Base-by-base conservation (phyloP, 2,888 invertebrate species). In the Stramonita haemastoma region DNA sequence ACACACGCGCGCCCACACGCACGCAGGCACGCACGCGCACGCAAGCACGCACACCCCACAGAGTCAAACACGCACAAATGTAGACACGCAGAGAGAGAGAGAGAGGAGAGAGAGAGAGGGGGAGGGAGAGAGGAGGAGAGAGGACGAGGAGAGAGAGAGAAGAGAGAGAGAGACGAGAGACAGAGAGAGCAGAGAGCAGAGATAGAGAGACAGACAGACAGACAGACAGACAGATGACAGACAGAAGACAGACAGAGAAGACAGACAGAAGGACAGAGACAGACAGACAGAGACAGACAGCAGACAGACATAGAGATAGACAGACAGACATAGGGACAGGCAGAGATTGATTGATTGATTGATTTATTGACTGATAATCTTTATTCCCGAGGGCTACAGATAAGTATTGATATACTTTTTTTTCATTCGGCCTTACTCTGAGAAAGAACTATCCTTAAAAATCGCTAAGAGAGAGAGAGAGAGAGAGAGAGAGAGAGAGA, bases 41-140 rank as follows among this genome's bases (percentile, higher is more conserved):
- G 13, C 26, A 66, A 1, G 13, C 66, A 66, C 66, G 13, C 26
- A 66, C 66, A 66, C 19, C 66, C 2, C 66, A 66, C 66, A 66
- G 17, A 66, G 19, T 22, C 66, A 66, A 17, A 66, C 13, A 22
- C 26, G 26, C 66, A 66, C 66, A 66, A 4, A 66, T 26, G 2
- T 66, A 66, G 19, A 66, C 66, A 66, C 66, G 26, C 13, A 26
- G 1, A 26, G 46, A 46, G 46, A 88, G 77, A 57, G 77, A 87
- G 46, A 77, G 87, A 77, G n/a, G 56, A 87, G n/a, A 87, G 87
- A 87, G 57, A 56, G 79, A 88, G 88, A 88, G n/a, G n/a, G n/a
- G n/a, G n/a, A n/a, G n/a, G n/a, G 81, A 88, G 57, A 46, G 46
- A 88, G 13, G 79, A 88, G 88, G 88, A 46, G 46, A 46, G 46